Conservation (phyloP, 2,113 vertebrate species). For the Laterallus jamaicensis region DNA sequence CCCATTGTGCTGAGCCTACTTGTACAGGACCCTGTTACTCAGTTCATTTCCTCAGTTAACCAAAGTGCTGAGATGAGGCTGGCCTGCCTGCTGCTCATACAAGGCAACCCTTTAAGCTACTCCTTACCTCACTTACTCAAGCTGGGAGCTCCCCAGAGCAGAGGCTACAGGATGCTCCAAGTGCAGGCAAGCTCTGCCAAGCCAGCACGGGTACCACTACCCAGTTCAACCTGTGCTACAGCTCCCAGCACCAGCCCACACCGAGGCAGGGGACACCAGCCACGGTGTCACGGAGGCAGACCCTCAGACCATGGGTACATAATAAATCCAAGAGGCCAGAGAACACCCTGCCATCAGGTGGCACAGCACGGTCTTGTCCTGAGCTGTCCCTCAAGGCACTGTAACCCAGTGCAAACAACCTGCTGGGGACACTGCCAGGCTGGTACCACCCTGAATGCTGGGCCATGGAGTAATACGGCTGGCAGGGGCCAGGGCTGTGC, state of each 20-base stretch:
- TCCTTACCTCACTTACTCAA: too few species aligned
- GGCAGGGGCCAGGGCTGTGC: background rate
- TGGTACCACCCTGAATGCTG: background rate
- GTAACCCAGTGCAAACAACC: background rate
- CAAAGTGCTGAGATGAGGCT: background rate
- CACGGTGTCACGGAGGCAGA: rapidly evolving
- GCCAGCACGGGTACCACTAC: rapidly evolving
- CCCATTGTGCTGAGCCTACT: background rate
- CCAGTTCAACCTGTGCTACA: background rate
- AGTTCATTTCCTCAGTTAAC: background rate
- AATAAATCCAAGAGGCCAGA: background rate
- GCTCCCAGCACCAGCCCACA: background rate
- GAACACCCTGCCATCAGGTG: background rate
- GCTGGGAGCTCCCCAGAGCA: background rate
- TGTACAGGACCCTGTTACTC: too few species aligned
- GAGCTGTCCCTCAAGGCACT: background rate
- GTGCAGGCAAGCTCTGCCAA: background rate
- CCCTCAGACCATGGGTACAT: background rate
- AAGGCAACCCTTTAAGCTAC: background rate
- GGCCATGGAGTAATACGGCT: background rate
- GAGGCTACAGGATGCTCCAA: background rate
- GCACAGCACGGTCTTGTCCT: background rate
- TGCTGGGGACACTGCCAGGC: background rate
- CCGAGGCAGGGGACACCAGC: background rate
- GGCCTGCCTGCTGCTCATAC: background rate